Conservation (phyloP, 2,888 invertebrate genomes). For the Crepidodera aurea region DNA sequence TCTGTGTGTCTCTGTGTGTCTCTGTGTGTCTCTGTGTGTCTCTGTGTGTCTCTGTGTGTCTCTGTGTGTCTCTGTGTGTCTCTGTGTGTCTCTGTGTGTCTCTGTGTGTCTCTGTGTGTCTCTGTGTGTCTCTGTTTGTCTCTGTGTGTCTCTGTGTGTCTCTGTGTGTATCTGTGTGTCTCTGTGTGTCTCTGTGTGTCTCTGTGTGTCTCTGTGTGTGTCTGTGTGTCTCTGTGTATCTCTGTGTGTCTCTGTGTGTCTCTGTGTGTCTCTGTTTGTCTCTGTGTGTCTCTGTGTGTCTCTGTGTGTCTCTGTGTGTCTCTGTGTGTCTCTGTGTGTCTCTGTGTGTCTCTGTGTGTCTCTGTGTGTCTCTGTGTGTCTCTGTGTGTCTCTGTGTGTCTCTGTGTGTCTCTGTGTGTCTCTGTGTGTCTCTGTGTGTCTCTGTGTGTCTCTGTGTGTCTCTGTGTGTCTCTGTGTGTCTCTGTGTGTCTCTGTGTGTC, state of each 20-base stretch:
- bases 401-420: neutral
- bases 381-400: neutral
- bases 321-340: neutral
- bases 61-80: neutral
- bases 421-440: neutral
- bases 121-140: too few relatives aligned
- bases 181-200: neutral
- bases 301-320: neutral
- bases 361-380: neutral
- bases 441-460: neutral
- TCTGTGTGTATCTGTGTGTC: too few relatives aligned
- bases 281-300: neutral
- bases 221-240: too few relatives aligned
- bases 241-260: too few relatives aligned
- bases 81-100: neutral
- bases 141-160: too few relatives aligned
- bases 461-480: neutral
- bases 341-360: neutral
- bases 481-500: neutral
- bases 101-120: neutral
- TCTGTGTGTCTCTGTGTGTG: neutral
- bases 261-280: too few relatives aligned
- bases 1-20: neutral
- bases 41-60: neutral
- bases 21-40: neutral